phyloP scores from a whole-genome alignment of 2,797 vertebrate genomes.

The Brachymystax lenok region DNA sequence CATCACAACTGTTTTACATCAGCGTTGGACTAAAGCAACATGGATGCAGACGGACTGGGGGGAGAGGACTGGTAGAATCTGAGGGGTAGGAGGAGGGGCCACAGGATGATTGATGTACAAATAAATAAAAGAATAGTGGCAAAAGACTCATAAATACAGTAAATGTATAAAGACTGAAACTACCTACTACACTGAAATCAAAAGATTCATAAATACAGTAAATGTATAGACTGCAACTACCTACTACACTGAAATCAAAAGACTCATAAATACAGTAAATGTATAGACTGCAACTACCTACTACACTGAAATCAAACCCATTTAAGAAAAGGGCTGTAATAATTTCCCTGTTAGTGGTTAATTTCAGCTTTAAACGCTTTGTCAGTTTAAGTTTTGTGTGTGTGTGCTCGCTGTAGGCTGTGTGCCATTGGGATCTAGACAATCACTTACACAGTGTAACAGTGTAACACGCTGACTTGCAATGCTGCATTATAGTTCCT shows the following conservation, averaged over 20 bases:
- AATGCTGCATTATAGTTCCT: background rate
- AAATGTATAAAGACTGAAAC: conserved; percentile 44
- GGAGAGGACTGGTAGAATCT: conserved; percentile 45
- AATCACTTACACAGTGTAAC: background rate
- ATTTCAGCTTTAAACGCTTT: conserved; percentile 71
- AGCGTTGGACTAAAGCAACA: conserved; percentile 40
- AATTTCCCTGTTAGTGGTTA: conserved; percentile 66
- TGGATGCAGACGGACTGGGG: conserved; percentile 34
- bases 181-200: conserved; percentile 44
- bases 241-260: too few species aligned
- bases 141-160: conserved; percentile 61
- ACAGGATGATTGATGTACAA: conserved; percentile 51
- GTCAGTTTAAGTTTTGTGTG: conserved; percentile 52
- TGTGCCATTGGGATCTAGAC: conserved; percentile 12
- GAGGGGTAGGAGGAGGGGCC: conserved; percentile 36
- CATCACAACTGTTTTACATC: conserved; percentile 34
- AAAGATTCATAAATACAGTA: conserved; percentile 62
- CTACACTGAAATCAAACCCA: conserved; percentile 37
- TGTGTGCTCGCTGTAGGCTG: conserved; percentile 15
- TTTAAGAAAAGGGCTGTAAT: conserved; percentile 37
- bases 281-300: conserved; percentile 50
- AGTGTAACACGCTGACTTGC: background rate
- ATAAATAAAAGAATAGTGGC: conserved; percentile 69
- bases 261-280: conserved; percentile 61
- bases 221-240: conserved; percentile 46